A percentile compares a stretch with the other conserved stretches of the same genome.
These are phyloP conservation scores for Perognathus longimembris DNA, from an alignment of 2,113 vertebrate genomes.

Conservation along the genomic window DNA sequence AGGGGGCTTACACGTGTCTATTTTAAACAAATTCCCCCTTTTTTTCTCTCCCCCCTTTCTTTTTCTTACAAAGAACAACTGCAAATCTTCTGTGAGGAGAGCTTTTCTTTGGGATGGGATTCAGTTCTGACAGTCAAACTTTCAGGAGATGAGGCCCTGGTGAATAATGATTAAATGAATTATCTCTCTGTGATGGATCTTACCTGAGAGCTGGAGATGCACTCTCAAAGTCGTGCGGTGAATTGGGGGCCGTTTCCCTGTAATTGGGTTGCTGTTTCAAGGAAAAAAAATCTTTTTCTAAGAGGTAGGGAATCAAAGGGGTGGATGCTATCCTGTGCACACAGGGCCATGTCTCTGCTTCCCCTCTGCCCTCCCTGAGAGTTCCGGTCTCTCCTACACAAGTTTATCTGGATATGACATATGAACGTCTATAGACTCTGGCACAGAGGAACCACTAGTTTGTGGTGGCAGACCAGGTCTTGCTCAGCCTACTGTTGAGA, in stretches of 20 bases:
- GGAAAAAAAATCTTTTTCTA: constrained; percentile 21
- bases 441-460: neutral
- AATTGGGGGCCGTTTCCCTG: neutral
- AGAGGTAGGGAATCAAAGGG: neutral
- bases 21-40: constrained; percentile 71
- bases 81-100: constrained; percentile 66
- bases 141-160: neutral
- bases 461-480: neutral
- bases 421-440: neutral
- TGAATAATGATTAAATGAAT: constrained; percentile 36
- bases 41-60: constrained; percentile 55
- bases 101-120: constrained; percentile 63
- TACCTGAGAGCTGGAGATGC: neutral
- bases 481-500: neutral
- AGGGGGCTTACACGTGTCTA: constrained; percentile 60
- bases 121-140: constrained; percentile 66
- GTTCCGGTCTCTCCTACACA: neutral
- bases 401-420: neutral
- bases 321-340: neutral
- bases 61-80: constrained; percentile 60
- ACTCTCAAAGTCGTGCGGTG: neutral
- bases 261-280: constrained; percentile 15
- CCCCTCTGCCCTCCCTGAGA: neutral
- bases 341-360: neutral
- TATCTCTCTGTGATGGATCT: neutral